Base-by-base conservation (phyloP, 2,113 vertebrate species). In the Zeus faber region DNA sequence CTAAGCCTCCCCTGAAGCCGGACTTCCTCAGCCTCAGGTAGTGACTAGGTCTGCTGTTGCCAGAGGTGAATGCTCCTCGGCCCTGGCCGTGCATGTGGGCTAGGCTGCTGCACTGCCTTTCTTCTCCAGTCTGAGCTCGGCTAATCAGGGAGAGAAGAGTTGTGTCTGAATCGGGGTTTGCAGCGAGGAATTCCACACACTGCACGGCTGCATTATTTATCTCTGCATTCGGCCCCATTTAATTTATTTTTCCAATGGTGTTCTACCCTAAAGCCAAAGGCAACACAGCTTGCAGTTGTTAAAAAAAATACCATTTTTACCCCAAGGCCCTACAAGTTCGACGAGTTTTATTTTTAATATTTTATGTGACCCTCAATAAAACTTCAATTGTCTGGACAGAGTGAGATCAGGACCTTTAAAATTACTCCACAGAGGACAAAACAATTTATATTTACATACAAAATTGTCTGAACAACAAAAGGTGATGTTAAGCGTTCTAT, bases 191-290 rank as follows among this genome's bases (percentile, higher is more conserved):
- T 77, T 80, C 77, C 65, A 83, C 65, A 70, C 74, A 73, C 72
- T 60, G 64, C 73, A 63, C n/a, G 64, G 41, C 64, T 87, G 76
- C 85, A 89, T 87, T 84, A 89, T 87, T 90, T 85, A 89, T 83
- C 79, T 78, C 81, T 77, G 72, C 73, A 86, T 85, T 85, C 70
- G 23, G 58, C 69, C 63, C 70, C 64, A 74, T 80, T 88, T 87
- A 79, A 86, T 88, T 86, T 81, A 84, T 86, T 86, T 88, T 87
- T 82, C n/a, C 81, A 86, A 87, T 73, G 72, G 61, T 68, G 61
- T 67, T 81, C 67, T 49, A 78, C 45, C 67, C 72, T 60, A 17
- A 80, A 88, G 77, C 74, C 59, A 70, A 76, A 69, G 74, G 69
- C 48, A 84, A 67, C 26, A 53, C 54, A 51, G 69, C 74, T 65